Conservation (phyloP, 2,113 vertebrate genomes). For the Paramormyrops kingsleyae region DNA sequence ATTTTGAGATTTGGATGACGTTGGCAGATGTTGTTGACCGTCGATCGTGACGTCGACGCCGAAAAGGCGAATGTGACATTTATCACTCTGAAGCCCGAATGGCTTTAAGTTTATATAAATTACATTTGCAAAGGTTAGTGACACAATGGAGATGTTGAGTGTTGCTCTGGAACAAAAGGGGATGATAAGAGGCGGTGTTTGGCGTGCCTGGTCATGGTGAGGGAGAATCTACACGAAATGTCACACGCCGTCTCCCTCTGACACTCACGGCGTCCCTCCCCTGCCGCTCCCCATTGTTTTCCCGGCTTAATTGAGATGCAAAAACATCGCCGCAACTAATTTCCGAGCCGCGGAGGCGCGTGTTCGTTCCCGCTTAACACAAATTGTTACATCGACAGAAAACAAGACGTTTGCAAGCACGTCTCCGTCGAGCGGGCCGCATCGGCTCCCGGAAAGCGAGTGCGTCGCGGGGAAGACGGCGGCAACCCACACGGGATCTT, state of each 20-base stretch:
- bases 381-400: slow-evolving; percentile 54
- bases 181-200: neutral
- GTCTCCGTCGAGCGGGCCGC: neutral
- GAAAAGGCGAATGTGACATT: neutral
- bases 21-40: neutral
- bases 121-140: slow-evolving; percentile 2
- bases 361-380: slow-evolving; percentile 51
- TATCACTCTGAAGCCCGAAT: neutral
- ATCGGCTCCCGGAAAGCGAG: neutral
- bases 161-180: neutral
- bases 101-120: neutral
- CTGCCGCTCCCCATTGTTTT: slow-evolving; percentile 48
- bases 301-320: slow-evolving; percentile 58
- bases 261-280: slow-evolving; percentile 23
- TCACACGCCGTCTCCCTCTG: slow-evolving; percentile 22
- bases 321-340: slow-evolving; percentile 65
- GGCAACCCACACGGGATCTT: neutral
- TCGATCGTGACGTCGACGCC: neutral
- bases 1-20: neutral
- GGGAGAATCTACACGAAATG: neutral
- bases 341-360: slow-evolving; percentile 54
- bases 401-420: slow-evolving; percentile 25
- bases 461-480: neutral
- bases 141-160: neutral
- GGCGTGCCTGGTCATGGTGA: neutral